Evolutionary conservation across 2,113 vertebrate species (phyloP), one percentile per base, ranked within the genome.

Genomic region (Pachycephala philippinensis): DNA sequence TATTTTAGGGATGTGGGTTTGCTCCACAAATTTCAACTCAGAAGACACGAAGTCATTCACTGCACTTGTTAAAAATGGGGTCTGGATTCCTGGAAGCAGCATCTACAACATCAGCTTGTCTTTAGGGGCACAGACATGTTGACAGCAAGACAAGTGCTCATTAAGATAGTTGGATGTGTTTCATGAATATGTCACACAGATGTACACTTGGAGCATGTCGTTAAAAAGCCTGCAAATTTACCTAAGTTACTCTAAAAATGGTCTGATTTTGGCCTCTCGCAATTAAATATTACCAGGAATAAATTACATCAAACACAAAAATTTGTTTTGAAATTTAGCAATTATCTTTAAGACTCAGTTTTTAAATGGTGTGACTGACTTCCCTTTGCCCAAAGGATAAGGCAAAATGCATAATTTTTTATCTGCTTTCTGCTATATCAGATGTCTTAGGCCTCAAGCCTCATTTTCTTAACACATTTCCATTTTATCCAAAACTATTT

Each of bases 201-300:
- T 10, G 20, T n/a, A 50, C 14, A n/a, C 22, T 30, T 24, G 61
- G 21, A 56, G 3, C 3, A 31, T 47, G 23, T 30, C 23, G 2
- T 33, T 65, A 35, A 69, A 92, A 65, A 33, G 20, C 3, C 42
- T 42, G 6, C 8, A 71, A 71, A 54, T 44, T 63, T 60, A 76
- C 0, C 0, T 16, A 35, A 30, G 4, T 47, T 52, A n/a, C 6
- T 39, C 30, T 47, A 80, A 72, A 86, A 76, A 42, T n/a, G 45
- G 44, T 45, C 22, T 44, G 13, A 45, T 26, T 66, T 63, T 64
- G 39, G 8, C 24, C 10, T 75, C 16, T 57, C 82, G 30, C 14
- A 74, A 68, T 76, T 26, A 49, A 64, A 60, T 61, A 85, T 59
- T 81, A 47, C 21, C 14, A 76, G 30, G 15, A 33, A 83, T 66